Evolutionary conservation across 1,140 invertebrate genomes (phyloP), one percentile per base, ranked within the genome.

Genomic region (Pinna nobilis): DNA sequence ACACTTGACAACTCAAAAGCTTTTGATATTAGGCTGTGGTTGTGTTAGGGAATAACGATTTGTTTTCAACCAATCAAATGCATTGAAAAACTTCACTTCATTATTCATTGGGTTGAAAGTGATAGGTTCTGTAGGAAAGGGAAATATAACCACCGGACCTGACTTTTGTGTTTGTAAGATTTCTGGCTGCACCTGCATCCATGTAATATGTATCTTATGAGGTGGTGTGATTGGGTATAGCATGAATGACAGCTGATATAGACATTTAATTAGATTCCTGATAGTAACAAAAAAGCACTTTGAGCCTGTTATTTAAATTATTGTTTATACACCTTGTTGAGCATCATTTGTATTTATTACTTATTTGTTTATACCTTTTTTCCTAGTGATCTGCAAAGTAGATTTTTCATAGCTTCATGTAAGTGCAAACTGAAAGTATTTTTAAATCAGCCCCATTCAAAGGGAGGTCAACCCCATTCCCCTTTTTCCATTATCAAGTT

Each of bases 291-390:
- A 13, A 35, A 11, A 61, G 39, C 33, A 35, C 37, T 30, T 61
- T 61, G 18, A 59, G 28, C 33, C 20, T 61, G 37, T 61, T 35
- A 35, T 35, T 61, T 25, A 23, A 23, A 25, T 35, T 9, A 30
- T n/a, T 11, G 30, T 39, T 35, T 61, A 37, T 39, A 37, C 37
- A 61, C 37, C 5, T 61, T 61, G 57, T 61, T 61, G 57, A 61
- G 32, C 57, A 61, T 61, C 39, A 30, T 61, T 23, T 20, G 35
- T 61, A 61, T 61, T 61, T 61, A 61, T 61, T 61, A 61, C 35
- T n/a, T 9, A n/a, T 32, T 3, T 61, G 57, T 35, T 61, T 30
- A 30, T 37, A 23, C 30, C 39, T 30, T 15, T 30, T 25, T 25
- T 20, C 25, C 39, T 23, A 61, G 35, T 30, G 32, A 35, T 39